Base-by-base conservation (phyloP, 2,797 vertebrate species). In the Lerista edwardsae region DNA sequence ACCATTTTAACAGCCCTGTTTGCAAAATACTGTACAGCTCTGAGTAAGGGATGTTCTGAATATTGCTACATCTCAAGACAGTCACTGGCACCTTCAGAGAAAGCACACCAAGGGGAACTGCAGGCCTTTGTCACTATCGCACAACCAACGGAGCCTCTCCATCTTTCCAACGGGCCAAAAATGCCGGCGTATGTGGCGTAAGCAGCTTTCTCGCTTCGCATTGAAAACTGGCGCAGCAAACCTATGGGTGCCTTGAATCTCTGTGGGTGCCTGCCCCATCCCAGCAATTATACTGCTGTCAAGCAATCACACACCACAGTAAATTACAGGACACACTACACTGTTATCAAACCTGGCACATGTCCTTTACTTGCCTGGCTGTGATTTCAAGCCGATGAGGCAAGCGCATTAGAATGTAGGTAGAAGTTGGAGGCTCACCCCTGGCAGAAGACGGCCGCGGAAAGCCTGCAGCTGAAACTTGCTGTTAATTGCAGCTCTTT, bases 31-130 rank as follows among this genome's bases (percentile, higher is more conserved):
- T 47, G 7, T 47, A 44, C 17, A n/a, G 27, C 29, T 79, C 39
- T 55, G 44, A 51, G 55, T 73, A 72, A 79, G 67, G 73, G 8
- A 73, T 44, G 65, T 85, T 80, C 76, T 23, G 80, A 84, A 1
- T n/a, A n/a, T n/a, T n/a, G n/a, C n/a, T n/a, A n/a, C n/a, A n/a
- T n/a, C n/a, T n/a, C n/a, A n/a, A n/a, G n/a, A n/a, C n/a, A n/a
- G n/a, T n/a, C n/a, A n/a, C 27, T 19, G 0, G 4, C 0, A 25
- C 41, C 34, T 0, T 3, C 3, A 14, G 17, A 0, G 0, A 23
- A 14, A 0, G 2, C 11, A 39, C 0, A 2, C 21, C 36, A 34
- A 61, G 44, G 31, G 31, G 72, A 75, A 6, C 1, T 2, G 10
- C 73, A 75, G 64, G 19, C 41, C 41, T 39, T 17, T 73, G 9